Conservation (phyloP, 2,797 vertebrate species). For the Eulemur rubriventer region DNA sequence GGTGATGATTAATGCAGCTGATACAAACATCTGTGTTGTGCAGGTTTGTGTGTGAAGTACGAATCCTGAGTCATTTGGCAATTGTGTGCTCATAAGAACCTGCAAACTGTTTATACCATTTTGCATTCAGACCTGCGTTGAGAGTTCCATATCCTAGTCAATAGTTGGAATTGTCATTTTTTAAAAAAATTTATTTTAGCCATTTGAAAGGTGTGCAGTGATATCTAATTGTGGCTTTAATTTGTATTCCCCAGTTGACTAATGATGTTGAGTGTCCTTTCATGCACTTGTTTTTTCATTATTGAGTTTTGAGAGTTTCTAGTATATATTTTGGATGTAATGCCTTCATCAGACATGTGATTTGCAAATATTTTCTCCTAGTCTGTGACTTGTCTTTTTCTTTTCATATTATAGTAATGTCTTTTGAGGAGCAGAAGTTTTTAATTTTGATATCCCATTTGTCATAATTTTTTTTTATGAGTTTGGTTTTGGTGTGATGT, state of each 20-base stretch:
- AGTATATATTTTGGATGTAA: neutral
- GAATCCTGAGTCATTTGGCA: neutral
- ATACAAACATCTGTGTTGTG: neutral
- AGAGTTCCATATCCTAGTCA: neutral
- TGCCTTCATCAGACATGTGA: neutral
- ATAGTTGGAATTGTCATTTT: neutral
- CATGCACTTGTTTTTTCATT: neutral
- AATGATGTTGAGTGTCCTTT: neutral
- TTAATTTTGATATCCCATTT: neutral
- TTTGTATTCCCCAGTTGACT: neutral
- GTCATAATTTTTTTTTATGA: neutral
- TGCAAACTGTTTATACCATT: neutral
- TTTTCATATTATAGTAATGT: neutral
- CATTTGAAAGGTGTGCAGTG: neutral
- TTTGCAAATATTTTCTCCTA: neutral
- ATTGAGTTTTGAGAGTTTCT: neutral
- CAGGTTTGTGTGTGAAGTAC: neutral
- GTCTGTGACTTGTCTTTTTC: neutral
- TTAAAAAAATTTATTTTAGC: neutral
- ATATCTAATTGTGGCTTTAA: neutral
- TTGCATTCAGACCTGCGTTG: neutral
- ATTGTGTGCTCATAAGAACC: neutral
- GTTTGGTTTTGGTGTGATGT: neutral
- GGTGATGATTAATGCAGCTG: neutral
- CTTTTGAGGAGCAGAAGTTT: neutral